Evolutionary conservation across 2,888 invertebrate genomes (phyloP), one percentile per base, ranked within the genome.

Genomic region (Papilio elwesi): DNA sequence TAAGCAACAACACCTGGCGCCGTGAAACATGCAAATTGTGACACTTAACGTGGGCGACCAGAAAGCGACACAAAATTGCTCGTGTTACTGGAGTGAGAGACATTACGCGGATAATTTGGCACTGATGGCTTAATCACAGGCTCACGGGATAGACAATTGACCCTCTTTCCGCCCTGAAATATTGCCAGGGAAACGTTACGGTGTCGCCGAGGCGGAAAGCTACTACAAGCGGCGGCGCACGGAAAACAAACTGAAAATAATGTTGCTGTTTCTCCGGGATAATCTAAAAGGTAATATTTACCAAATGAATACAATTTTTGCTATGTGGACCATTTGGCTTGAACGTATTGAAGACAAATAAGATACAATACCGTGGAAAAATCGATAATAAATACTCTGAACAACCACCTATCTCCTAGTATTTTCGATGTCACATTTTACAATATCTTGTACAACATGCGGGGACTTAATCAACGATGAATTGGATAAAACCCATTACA

Each of bases 31-130:
- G 81, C 78, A 81, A 82, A 83, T 81, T 73, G 74, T 75, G 73
- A 78, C 78, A 79, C 79, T 82, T 79, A 77, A 68, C 69, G 75
- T 73, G 70, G 77, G 75, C 76, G 76, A 75, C 78, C 77, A 78
- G 77, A 76, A 78, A 76, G 77, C 79, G 75, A 66, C 79, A 77
- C 76, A 74, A 79, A 68, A 78, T 77, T 77, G 78, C 76, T 72
- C 70, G 79, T 67, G 81, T 82, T 80, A 81, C 76, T 65, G 75
- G 70, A 76, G 76, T 76, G 75, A 77, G 75, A 59, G 78, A 76
- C 74, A 78, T 83, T 83, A 84, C 75, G 78, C 77, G 79, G 81
- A 82, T 83, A 81, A 83, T 84, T 84, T 82, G 79, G 78, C 80
- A 76, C 75, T 81, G 81, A 85, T 80, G 80, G 78, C 80, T 82